These are phyloP conservation scores for Eutolmus rufibarbis DNA, from an alignment of 2,888 invertebrate genomes.

Conservation along the genomic window DNA sequence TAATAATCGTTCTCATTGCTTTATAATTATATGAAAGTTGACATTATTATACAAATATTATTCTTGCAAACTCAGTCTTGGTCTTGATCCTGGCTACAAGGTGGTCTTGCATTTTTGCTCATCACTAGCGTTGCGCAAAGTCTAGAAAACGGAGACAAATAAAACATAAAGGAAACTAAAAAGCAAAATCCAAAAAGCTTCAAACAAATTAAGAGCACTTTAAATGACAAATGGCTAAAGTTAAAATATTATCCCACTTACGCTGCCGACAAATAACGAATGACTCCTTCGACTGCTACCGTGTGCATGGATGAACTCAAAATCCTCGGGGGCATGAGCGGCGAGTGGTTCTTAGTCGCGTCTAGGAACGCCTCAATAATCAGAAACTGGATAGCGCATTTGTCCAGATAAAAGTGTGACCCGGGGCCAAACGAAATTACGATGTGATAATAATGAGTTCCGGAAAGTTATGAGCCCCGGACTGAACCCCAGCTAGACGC, in stretches of 20 bases:
- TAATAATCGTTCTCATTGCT: no score
- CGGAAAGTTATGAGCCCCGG: neutral
- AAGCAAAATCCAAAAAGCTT: neutral
- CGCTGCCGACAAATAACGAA: neutral
- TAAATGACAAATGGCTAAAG: neutral
- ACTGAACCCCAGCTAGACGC: neutral
- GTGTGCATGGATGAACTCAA: neutral
- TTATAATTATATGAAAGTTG: no score
- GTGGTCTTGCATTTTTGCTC: no score
- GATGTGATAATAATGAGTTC: slow-evolving; percentile 36
- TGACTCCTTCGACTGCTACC: neutral
- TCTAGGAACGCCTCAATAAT: neutral
- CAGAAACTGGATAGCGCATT: neutral
- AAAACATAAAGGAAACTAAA: neutral
- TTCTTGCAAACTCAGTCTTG: no score
- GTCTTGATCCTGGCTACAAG: no score
- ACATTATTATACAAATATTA: no score
- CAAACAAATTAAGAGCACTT: neutral
- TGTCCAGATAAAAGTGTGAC: neutral
- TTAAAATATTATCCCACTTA: neutral
- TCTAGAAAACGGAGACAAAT: neutral
- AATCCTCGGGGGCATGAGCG: neutral
- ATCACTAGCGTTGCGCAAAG: no score
- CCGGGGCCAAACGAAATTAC: slow-evolving; percentile 9
- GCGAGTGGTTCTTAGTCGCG: neutral